phyloP scores from a whole-genome alignment of 1,140 invertebrate genomes.

The Drosophila repletoides region DNA sequence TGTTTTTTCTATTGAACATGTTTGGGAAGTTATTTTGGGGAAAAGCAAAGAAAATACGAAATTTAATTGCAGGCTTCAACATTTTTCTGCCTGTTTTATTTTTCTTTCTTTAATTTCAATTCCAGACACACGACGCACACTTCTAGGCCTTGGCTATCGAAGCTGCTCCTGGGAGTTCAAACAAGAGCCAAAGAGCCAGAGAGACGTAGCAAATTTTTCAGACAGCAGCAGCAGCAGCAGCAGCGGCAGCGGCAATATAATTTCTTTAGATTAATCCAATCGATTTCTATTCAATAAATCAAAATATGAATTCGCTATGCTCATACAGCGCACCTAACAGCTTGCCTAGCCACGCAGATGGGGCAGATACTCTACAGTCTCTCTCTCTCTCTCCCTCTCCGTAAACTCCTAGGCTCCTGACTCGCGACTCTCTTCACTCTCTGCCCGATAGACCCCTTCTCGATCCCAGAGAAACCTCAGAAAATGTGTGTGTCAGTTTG shows the following conservation, averaged over 20 bases:
- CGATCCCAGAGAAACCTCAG: no score
- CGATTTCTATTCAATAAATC: slow-evolving; percentile 82
- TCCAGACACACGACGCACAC: slow-evolving; percentile 24
- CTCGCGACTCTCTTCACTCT: neutral
- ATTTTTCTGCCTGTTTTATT: slow-evolving; percentile 62
- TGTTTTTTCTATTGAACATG: neutral
- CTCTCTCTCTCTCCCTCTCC: neutral
- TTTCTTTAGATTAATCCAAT: slow-evolving; percentile 81
- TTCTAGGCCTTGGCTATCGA: neutral
- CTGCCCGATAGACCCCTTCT: neutral
- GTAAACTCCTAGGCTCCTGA: neutral
- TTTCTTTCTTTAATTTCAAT: slow-evolving; percentile 73
- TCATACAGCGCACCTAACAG: slow-evolving; percentile 49
- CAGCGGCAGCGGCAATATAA: slow-evolving; percentile 63
- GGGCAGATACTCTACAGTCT: slow-evolving; percentile 13
- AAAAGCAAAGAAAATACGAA: slow-evolving; percentile 20
- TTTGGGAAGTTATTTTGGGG: slow-evolving; percentile 10
- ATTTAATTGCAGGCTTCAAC: slow-evolving; percentile 67
- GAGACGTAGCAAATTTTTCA: slow-evolving; percentile 52
- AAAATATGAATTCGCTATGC: slow-evolving; percentile 78
- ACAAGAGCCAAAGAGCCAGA: slow-evolving; percentile 13
- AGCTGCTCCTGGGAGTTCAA: slow-evolving; percentile 14
- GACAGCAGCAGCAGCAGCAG: slow-evolving; percentile 34
- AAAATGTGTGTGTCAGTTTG: slow-evolving; percentile 58
- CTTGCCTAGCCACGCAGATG: slow-evolving; percentile 39